A percentile compares a stretch with the other conserved stretches of the same genome.
Conservation (phyloP, 2,888 invertebrate genomes). For the Rhamphomyia laevipes region DNA sequence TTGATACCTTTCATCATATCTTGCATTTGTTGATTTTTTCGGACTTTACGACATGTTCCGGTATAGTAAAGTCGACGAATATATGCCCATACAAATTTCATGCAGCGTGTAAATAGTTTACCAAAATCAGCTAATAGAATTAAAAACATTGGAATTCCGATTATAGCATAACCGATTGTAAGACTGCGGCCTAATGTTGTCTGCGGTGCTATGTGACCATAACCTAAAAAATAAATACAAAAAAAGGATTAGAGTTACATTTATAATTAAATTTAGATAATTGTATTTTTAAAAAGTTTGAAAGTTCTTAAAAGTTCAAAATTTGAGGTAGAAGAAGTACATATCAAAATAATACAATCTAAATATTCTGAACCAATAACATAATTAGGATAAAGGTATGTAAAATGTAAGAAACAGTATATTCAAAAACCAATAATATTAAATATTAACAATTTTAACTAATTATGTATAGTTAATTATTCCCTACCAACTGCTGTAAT, state of each 20-base stretch:
- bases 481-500: slow-evolving; percentile 68
- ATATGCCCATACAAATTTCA: slow-evolving; percentile 84
- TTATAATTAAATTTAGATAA: too few species aligned
- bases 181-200: slow-evolving; percentile 75
- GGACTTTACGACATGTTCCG: slow-evolving; percentile 66
- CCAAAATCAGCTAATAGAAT: slow-evolving; percentile 92
- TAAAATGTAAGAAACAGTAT: too few species aligned
- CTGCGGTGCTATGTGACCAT: slow-evolving; percentile 90
- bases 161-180: slow-evolving; percentile 85
- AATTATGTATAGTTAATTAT: too few species aligned
- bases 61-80: slow-evolving; percentile 75
- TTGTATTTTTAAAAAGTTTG: too few species aligned
- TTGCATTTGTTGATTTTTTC: slow-evolving; percentile 64
- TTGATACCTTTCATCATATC: slow-evolving; percentile 77
- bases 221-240: slow-evolving; percentile 55
- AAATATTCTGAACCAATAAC: too few species aligned
- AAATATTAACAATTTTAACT: too few species aligned
- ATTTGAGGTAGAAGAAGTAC: too few species aligned
- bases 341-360: too few species aligned
- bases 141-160: slow-evolving; percentile 92
- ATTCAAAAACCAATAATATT: too few species aligned
- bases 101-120: slow-evolving; percentile 78
- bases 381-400: too few species aligned
- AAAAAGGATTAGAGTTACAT: not conserved
- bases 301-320: too few species aligned